Conservation (phyloP, 2,888 invertebrate species). For the Rhagonycha fulva region DNA sequence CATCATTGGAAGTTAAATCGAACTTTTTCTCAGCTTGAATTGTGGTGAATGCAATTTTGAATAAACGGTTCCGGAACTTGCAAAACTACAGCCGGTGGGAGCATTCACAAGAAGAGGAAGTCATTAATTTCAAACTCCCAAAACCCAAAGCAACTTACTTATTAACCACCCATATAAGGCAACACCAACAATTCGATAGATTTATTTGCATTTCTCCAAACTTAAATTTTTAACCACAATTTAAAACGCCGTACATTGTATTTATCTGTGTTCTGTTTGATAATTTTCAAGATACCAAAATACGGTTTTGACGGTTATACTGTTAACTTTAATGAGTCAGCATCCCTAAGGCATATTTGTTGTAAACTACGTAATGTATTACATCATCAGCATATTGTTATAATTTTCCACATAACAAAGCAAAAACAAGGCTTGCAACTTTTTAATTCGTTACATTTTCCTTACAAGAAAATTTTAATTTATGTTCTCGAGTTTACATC, state of each 20-base stretch:
- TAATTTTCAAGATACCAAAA: background rate
- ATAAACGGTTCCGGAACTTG: background rate
- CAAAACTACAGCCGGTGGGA: background rate
- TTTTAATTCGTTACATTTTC: background rate
- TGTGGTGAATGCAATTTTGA: background rate
- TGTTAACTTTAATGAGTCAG: background rate
- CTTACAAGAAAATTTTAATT: background rate
- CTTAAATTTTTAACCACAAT: background rate
- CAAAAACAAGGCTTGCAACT: background rate
- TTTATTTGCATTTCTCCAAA: background rate
- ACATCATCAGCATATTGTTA: background rate
- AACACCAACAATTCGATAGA: background rate
- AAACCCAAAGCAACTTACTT: background rate
- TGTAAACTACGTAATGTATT: background rate
- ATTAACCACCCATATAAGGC: background rate
- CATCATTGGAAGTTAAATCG: background rate
- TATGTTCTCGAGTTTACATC: background rate
- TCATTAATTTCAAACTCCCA: background rate
- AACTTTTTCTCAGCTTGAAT: background rate
- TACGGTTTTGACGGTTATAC: background rate
- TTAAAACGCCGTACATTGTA: background rate
- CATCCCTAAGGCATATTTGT: background rate
- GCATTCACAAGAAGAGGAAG: background rate
- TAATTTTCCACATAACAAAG: background rate
- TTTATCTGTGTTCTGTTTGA: background rate